Base-by-base conservation (phyloP, 2,113 vertebrate genomes). In the Lota lota region DNA sequence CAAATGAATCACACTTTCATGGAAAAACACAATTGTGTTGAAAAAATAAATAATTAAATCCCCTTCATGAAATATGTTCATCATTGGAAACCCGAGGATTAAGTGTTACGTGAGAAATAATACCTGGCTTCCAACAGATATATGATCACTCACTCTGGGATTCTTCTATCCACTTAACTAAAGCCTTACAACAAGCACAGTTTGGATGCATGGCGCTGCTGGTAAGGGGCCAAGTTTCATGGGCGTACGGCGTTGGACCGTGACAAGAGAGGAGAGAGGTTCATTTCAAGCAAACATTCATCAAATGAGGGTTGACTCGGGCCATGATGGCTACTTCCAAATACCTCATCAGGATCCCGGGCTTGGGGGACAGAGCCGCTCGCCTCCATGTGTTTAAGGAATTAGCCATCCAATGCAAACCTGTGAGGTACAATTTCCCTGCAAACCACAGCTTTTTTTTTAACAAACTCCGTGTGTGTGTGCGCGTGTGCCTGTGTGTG, bases 321-420 rank as follows among this genome's bases (percentile, higher is more conserved):
- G 4, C 67, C 74, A 69, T 80, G 78, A 87, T 76, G 76, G 83
- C 76, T 66, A 61, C 80, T 85, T 84, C 75, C 76, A 85, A 83
- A 87, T 85, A 85, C 84, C 80, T 83, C 80, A 87, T 88, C 79
- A 79, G 81, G 79, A 79, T 83, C 81, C 80, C 69, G 10, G 75
- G 75, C 80, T 10, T 77, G 72, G 62, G 50, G 70, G 72, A 84
- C 77, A 69, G 76, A 81, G 78, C 47, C 67, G 82, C 85, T 73
- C 15, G 70, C 54, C 76, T 73, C 85, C 83, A 86, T 82, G 57
- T 88, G 84, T 79, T 88, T 85, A 76, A 73, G 60, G 64, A 87
- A 83, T 90, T 20, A 20, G n/a, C 58, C 58, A 2, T 20, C 3
- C 58, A 1, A 17, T 19, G 17, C 57, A 54, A 14, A 57, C 6